Evolutionary conservation across 2,888 invertebrate species (phyloP).

Genomic region (Nemotelus nigrinus): DNA sequence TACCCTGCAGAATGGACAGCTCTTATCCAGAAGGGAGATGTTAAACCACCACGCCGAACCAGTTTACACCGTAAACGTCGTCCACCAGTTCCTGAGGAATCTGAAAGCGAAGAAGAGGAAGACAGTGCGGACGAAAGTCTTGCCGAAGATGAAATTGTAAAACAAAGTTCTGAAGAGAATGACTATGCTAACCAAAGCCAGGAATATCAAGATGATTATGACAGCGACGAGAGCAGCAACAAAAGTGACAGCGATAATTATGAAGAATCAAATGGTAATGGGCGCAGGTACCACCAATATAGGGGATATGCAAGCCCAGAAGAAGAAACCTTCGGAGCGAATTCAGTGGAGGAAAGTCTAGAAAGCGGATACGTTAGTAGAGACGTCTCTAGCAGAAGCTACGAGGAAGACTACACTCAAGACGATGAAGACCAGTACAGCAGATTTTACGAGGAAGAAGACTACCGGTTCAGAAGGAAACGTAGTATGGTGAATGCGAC

Average conservation of each 20-base stretch:
- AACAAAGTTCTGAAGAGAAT: not conserved
- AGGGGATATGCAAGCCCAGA: not conserved
- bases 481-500: constrained; percentile 7
- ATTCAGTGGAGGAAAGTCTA: not conserved
- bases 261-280: not conserved
- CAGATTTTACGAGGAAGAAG: constrained; percentile 25
- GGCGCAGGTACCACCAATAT: not conserved
- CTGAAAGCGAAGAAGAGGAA: not conserved
- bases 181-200: not conserved
- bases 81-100: not conserved
- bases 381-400: not conserved
- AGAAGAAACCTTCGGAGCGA: not conserved
- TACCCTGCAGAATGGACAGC: constrained; percentile 26
- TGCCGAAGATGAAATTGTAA: not conserved
- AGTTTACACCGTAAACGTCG: not conserved
- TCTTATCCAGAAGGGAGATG: not conserved
- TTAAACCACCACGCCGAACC: not conserved
- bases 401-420: constrained; percentile 22
- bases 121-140: not conserved
- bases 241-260: not conserved
- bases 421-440: not conserved
- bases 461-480: constrained; percentile 29
- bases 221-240: not conserved
- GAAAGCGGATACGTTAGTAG: not conserved
- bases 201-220: not conserved